Conservation (phyloP, 2,113 vertebrate genomes). For the Melospiza georgiana region DNA sequence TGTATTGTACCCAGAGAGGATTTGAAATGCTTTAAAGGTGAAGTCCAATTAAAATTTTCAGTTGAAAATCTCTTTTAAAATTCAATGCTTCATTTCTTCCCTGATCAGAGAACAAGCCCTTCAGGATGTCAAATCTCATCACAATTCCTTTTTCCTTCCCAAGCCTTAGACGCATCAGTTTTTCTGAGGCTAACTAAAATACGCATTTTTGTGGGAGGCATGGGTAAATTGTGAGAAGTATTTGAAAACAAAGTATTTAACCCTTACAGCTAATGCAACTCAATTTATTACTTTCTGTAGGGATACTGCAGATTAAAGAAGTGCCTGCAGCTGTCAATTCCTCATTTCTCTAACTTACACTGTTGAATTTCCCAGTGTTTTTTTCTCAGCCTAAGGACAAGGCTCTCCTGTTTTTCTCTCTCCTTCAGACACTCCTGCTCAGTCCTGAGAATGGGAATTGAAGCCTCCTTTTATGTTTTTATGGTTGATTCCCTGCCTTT, state of each 20-base stretch:
- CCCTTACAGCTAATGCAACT: not conserved
- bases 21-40: conserved; percentile 5
- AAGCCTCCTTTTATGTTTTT: not conserved
- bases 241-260: not conserved
- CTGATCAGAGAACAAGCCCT: conserved; percentile 1
- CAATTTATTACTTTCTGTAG: not conserved
- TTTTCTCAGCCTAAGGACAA: not conserved
- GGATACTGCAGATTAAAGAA: not conserved
- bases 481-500: not conserved
- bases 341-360: not conserved
- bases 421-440: not conserved
- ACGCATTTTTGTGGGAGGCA: not conserved
- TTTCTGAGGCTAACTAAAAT: not conserved
- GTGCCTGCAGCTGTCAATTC: not conserved
- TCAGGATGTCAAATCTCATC: conserved; percentile 24
- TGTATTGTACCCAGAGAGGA: not conserved
- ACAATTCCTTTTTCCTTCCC: not conserved
- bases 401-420: not conserved
- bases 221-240: not conserved
- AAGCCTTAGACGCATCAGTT: not conserved
- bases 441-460: not conserved
- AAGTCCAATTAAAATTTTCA: conserved; percentile 33
- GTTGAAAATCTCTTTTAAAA: conserved; percentile 26
- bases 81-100: not conserved
- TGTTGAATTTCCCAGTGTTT: not conserved